phyloP scores from a whole-genome alignment of 2,113 vertebrate genomes.

The Callospermophilus lateralis region DNA sequence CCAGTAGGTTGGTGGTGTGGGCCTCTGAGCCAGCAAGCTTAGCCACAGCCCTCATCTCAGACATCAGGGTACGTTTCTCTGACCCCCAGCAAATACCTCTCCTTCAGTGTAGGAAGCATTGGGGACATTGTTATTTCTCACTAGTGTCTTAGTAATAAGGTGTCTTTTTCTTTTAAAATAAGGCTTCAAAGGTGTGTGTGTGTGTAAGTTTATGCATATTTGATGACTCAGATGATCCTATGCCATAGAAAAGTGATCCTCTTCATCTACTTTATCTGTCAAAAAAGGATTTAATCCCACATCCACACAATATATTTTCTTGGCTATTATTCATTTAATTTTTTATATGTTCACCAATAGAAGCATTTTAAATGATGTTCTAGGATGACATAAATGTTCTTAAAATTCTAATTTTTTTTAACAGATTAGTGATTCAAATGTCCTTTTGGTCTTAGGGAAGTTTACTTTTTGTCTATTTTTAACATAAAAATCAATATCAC shows the following conservation, averaged over 20 bases:
- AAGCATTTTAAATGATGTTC: slow-evolving; percentile 8
- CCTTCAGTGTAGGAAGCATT: not conserved
- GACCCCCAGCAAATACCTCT: not conserved
- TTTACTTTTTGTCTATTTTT: slow-evolving; percentile 27
- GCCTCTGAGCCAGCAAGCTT: not conserved
- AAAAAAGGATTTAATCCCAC: not conserved
- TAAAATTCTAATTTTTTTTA: not conserved
- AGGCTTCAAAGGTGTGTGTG: not conserved
- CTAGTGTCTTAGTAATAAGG: not conserved
- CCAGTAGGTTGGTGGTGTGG: not conserved
- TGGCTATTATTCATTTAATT: not conserved
- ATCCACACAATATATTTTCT: not conserved
- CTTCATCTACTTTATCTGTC: not conserved
- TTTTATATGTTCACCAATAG: not conserved
- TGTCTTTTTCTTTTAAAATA: not conserved
- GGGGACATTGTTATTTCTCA: not conserved
- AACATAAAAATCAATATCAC: not conserved
- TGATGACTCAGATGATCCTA: not conserved
- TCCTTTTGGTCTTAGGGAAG: not conserved
- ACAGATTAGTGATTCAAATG: not conserved
- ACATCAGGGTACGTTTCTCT: not conserved
- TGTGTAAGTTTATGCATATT: not conserved
- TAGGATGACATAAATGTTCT: slow-evolving; percentile 31
- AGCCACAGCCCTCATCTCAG: not conserved
- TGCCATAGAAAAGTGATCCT: not conserved